phyloP scores from a whole-genome alignment of 2,888 invertebrate species.

The Frankliniella intonsa region DNA sequence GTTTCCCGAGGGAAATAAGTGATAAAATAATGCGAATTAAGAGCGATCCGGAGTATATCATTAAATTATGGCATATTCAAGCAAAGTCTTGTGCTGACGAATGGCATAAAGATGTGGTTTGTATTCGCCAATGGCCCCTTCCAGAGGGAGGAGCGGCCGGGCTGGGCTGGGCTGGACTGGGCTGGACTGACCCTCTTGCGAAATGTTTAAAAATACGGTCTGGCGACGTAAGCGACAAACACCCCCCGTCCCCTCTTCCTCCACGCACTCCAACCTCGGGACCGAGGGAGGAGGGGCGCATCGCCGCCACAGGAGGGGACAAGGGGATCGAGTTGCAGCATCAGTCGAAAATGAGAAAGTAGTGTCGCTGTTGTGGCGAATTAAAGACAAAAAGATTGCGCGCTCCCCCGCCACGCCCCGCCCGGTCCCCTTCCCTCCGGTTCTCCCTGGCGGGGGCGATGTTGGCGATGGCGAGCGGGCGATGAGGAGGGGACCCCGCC shows the following conservation, averaged over 20 bases:
- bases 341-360: conserved; percentile 18
- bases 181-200: neutral
- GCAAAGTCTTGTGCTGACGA: neutral
- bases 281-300: neutral
- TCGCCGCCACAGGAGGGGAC: neutral
- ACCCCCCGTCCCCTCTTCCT: neutral
- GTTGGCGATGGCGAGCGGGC: neutral
- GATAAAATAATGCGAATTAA: conserved; percentile 19
- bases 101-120: neutral
- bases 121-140: neutral
- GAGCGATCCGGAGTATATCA: neutral
- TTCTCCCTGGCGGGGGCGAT: too few species aligned
- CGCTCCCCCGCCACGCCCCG: neutral
- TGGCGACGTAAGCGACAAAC: too few species aligned
- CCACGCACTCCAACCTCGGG: neutral
- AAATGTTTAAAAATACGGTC: too few species aligned
- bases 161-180: neutral
- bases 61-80: conserved; percentile 14
- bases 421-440: neutral
- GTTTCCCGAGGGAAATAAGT: conserved; percentile 8
- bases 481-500: neutral
- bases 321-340: neutral
- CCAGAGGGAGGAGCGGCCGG: neutral
- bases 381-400: conserved; percentile 18
- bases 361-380: conserved; percentile 12